Percentiles rank a stretch among this genome's conserved stretches.
Conservation (phyloP, 2,797 vertebrate genomes). For the Catharus ustulatus region DNA sequence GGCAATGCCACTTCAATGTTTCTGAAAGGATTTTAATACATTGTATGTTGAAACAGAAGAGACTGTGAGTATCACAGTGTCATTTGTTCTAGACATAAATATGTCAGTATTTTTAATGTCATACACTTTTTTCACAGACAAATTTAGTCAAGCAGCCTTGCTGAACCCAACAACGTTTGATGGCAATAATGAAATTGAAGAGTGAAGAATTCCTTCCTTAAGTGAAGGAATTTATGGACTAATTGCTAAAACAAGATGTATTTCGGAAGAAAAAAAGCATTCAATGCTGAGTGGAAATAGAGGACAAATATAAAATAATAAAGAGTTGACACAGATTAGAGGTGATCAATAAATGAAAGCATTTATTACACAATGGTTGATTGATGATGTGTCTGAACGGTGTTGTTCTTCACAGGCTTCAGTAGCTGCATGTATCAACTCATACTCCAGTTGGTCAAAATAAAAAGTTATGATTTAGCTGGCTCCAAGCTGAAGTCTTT, state of each 20-base stretch:
- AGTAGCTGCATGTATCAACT: not conserved
- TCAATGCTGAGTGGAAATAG: not conserved
- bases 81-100: not conserved
- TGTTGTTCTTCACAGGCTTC: not conserved
- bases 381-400: not conserved
- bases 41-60: not conserved
- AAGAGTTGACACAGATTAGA: not conserved
- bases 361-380: not conserved
- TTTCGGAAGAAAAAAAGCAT: not conserved
- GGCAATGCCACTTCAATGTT: slow-evolving; percentile 24
- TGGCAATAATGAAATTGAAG: not conserved
- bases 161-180: not conserved
- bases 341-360: not conserved
- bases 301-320: not conserved
- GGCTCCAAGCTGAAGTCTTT: not conserved
- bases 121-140: not conserved
- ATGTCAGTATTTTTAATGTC: slow-evolving; percentile 5
- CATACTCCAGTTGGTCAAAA: not conserved
- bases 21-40: slow-evolving; percentile 16
- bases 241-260: not conserved
- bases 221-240: slow-evolving; percentile 9
- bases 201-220: not conserved
- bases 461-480: not conserved
- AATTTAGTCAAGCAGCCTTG: not conserved
- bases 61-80: not conserved